These are phyloP conservation scores for Calonectris borealis DNA, from an alignment of 2,113 vertebrate species.

Conservation along the genomic window DNA sequence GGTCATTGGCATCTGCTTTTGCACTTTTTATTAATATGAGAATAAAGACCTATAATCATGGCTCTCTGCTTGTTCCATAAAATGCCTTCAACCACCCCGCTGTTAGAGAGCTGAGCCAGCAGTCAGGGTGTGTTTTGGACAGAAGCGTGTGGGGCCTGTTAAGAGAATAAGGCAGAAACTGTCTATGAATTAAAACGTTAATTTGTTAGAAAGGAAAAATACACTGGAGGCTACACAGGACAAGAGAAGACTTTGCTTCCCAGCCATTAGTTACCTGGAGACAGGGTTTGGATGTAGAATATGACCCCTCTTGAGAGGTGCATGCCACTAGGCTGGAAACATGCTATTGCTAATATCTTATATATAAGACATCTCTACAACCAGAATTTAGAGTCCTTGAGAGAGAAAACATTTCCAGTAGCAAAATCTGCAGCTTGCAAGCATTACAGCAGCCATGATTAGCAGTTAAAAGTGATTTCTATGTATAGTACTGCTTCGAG, in stretches of 20 bases:
- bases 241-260: neutral
- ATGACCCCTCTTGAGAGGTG: neutral
- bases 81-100: neutral
- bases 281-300: neutral
- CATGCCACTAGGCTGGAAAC: neutral
- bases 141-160: neutral
- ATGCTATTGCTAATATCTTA: neutral
- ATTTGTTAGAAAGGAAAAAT: neutral
- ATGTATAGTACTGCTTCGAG: neutral
- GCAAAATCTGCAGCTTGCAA: neutral
- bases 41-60: neutral
- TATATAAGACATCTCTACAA: neutral
- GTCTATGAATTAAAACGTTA: neutral
- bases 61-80: neutral
- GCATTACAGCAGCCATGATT: neutral
- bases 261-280: neutral
- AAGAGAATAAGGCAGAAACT: neutral
- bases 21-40: neutral
- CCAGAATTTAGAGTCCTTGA: neutral
- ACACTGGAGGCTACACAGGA: neutral
- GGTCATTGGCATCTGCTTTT: neutral
- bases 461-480: neutral
- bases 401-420: neutral
- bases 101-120: neutral
- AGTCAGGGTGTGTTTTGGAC: neutral